phyloP scores from a whole-genome alignment of 2,888 invertebrate genomes.

The Catocala fraxini region DNA sequence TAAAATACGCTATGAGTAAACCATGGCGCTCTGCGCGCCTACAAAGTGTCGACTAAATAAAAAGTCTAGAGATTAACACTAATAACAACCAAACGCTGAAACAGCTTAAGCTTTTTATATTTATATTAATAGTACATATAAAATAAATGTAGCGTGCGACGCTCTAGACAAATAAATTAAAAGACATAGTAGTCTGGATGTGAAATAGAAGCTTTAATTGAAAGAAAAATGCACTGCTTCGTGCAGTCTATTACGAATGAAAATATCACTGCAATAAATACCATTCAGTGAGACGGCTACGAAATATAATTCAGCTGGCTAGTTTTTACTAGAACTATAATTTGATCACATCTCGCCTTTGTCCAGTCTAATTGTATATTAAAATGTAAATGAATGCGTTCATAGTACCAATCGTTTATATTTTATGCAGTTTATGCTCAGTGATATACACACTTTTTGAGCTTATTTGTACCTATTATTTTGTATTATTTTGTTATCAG shows the following conservation, averaged over 20 bases:
- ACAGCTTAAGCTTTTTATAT: not conserved
- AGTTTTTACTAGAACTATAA: not conserved
- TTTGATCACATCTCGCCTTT: too few relatives aligned
- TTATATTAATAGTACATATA: not conserved
- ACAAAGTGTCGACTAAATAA: slow-evolving; percentile 18
- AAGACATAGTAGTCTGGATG: not conserved
- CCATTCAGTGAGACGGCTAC: not conserved
- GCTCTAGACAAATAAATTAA: slow-evolving; percentile 4
- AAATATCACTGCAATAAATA: slow-evolving; percentile 1
- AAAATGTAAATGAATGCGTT: too few relatives aligned
- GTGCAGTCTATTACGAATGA: not conserved
- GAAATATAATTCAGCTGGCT: not conserved
- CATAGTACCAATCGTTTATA: too few relatives aligned
- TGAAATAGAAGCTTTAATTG: not conserved
- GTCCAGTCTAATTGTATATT: too few relatives aligned
- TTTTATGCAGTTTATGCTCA: too few relatives aligned
- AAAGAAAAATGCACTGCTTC: not conserved
- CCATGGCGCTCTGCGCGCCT: slow-evolving; percentile 45
- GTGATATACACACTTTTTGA: too few relatives aligned
- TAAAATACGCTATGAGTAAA: slow-evolving; percentile 67
- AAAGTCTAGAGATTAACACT: slow-evolving; percentile 27
- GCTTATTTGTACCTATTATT: too few relatives aligned
- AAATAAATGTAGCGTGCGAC: not conserved
- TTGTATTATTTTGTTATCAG: too few relatives aligned
- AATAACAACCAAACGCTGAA: not conserved